A percentile compares a stretch with the other conserved stretches of the same genome.
Evolutionary conservation across 2,113 vertebrate species (phyloP).

Genomic region (Campylomormyrus numenius): DNA sequence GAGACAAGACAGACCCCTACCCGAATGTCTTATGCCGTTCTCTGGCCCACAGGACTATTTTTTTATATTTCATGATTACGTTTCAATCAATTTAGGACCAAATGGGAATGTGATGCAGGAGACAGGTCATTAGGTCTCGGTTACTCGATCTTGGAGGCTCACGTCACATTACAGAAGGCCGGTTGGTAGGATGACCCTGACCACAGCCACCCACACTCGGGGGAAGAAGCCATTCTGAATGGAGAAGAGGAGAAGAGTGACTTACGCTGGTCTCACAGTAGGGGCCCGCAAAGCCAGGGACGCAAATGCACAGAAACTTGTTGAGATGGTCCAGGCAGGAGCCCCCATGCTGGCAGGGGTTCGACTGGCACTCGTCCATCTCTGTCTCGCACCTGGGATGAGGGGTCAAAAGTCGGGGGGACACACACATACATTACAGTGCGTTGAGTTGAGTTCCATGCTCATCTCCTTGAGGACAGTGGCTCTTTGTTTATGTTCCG

Average conservation of each 20-base stretch:
- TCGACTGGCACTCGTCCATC: slow-evolving; percentile 69
- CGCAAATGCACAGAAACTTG: slow-evolving; percentile 73
- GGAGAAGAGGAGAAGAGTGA: background rate
- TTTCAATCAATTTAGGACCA: background rate
- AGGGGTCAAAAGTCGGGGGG: background rate
- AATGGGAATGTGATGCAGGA: background rate
- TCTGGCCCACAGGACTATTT: background rate
- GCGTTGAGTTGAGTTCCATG: background rate
- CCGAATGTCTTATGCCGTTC: background rate
- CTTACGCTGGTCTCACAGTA: slow-evolving; percentile 76
- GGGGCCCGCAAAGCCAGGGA: slow-evolving; percentile 68
- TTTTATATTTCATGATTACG: background rate
- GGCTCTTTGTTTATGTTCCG: background rate
- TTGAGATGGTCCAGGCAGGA: slow-evolving; percentile 72
- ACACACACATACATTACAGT: background rate
- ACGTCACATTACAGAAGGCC: background rate
- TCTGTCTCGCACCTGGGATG: slow-evolving; percentile 73
- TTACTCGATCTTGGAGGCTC: background rate
- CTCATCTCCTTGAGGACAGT: background rate
- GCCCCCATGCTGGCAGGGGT: slow-evolving; percentile 83
- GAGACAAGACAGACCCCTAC: background rate
- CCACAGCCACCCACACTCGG: background rate
- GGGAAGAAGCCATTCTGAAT: background rate
- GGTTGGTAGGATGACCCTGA: background rate
- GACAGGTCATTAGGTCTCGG: background rate